Base-by-base conservation (phyloP, 1,140 invertebrate species). In the Alviniconcha marisindica region DNA sequence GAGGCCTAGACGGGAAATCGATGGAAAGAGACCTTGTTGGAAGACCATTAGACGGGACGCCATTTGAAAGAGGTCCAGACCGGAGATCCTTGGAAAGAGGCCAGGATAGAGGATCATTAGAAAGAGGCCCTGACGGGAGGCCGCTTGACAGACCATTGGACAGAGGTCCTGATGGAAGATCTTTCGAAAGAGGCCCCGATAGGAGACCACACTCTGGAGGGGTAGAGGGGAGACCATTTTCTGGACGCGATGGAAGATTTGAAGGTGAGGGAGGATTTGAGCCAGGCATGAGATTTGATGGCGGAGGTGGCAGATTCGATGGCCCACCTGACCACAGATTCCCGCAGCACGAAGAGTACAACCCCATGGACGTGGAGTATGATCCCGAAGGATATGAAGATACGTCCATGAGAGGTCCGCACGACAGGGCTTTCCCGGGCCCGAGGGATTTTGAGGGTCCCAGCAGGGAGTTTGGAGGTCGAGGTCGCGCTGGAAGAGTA, bases 321-420 rank as follows among this genome's bases (percentile, higher is more conserved):
- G 73, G 28, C 7, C 73, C 71, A 77, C 24, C 81, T 54, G 51
- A 79, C 28, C 7, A 63, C 24, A 76, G 73, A 76, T 76, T 76
- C 51, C 21, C 77, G 33, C 33, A 36, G 54, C 36, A 77, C 51
- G 60, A 51, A 42, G 38, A 42, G 33, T 31, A 40, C 2, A 74
- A 81, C 14, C 73, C 78, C 10, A 48, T 81, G 78, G 82, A 82
- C n/a, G 80, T 81, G 79, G 84, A 86, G 44, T 73, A 44, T 76
- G 73, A 76, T 21, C 14, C 42, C 14, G 28, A 66, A 66, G 63
- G 36, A 15, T n/a, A 42, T 74, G 71, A n/a, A 40, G 40, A n/a
- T 15, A 21, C 38, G 40, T 18, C 15, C 14, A 36, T n/a, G 5
- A 28, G 73, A 33, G 33, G 60, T 14, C 56, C 38, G 18, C 28